Evolutionary conservation across 1,140 invertebrate genomes (phyloP).

Genomic region (Hyposmocoma kahamanoa): DNA sequence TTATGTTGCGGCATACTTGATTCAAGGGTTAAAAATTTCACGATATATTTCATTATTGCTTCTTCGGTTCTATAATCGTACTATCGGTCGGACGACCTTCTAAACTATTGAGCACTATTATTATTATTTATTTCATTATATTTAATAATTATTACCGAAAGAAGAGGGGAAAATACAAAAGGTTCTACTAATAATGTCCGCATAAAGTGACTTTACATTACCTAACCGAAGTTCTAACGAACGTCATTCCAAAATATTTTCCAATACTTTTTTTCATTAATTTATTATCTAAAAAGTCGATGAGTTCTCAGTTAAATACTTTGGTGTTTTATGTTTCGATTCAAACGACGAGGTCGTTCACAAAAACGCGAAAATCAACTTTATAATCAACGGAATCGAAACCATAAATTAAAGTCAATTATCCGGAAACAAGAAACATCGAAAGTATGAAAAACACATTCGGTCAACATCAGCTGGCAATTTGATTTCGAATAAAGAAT

Average conservation of each 20-base stretch:
- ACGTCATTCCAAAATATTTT: constrained; percentile 66
- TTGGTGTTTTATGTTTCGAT: constrained; percentile 70
- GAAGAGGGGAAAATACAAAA: constrained; percentile 48
- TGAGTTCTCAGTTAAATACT: constrained; percentile 61
- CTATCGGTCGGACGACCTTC: constrained; percentile 34
- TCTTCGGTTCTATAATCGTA: constrained; percentile 52
- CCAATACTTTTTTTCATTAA: constrained; percentile 47
- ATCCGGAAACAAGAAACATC: no score
- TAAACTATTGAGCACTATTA: constrained; percentile 69
- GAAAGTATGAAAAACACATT: no score
- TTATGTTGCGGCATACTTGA: constrained; percentile 54
- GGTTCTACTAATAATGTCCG: constrained; percentile 49
- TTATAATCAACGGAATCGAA: constrained; percentile 33
- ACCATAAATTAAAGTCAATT: constrained; percentile 16
- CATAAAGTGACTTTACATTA: constrained; percentile 32
- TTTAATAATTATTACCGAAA: constrained; percentile 58
- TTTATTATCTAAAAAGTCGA: constrained; percentile 72
- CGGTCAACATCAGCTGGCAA: no score
- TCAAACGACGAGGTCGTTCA: constrained; percentile 40
- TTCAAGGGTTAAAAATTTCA: constrained; percentile 53
- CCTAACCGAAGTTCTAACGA: constrained; percentile 43
- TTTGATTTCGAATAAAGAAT: no score
- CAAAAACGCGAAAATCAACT: constrained; percentile 29
- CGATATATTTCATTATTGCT: constrained; percentile 62
- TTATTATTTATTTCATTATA: constrained; percentile 58